A percentile compares a stretch with the other conserved stretches of the same genome.
phyloP scores from a whole-genome alignment of 2,888 invertebrate genomes.

The Frankliniella intonsa region DNA sequence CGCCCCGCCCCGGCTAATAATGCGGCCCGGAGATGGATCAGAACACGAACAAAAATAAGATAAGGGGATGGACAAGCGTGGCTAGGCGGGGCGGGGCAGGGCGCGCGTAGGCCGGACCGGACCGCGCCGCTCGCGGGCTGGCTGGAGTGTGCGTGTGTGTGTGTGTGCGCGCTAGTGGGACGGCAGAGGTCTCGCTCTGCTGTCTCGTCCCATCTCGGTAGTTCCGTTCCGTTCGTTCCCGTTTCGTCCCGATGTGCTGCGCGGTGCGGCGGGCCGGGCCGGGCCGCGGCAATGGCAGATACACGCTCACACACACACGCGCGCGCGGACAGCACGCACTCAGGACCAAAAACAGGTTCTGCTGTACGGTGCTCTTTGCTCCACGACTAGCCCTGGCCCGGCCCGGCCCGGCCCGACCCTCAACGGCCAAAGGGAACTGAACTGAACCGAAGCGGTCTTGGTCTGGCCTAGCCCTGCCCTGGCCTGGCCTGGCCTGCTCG shows the following conservation, averaged over 20 bases:
- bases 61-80: no score
- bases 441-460: background rate
- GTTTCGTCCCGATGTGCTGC: conserved; percentile 9
- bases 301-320: no score
- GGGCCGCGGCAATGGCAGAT: background rate
- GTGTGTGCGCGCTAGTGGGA: no score
- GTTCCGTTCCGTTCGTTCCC: conserved; percentile 19
- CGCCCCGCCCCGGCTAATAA: no score
- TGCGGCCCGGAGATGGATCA: no score
- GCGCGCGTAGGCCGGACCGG: no score
- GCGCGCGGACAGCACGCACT: background rate
- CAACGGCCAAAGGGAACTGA: background rate
- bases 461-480: no score
- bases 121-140: no score
- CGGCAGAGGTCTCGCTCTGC: background rate
- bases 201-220: background rate
- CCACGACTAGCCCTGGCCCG: background rate
- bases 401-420: background rate
- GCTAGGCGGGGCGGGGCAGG: no score
- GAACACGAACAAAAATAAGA: no score
- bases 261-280: background rate
- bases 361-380: conserved; percentile 16
- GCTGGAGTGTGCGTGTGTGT: no score
- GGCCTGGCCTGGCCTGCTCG: no score
- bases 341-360: background rate